A percentile compares a stretch with the other conserved stretches of the same genome.
Evolutionary conservation across 2,888 invertebrate genomes (phyloP).

Genomic region (Amitus sp.): DNA sequence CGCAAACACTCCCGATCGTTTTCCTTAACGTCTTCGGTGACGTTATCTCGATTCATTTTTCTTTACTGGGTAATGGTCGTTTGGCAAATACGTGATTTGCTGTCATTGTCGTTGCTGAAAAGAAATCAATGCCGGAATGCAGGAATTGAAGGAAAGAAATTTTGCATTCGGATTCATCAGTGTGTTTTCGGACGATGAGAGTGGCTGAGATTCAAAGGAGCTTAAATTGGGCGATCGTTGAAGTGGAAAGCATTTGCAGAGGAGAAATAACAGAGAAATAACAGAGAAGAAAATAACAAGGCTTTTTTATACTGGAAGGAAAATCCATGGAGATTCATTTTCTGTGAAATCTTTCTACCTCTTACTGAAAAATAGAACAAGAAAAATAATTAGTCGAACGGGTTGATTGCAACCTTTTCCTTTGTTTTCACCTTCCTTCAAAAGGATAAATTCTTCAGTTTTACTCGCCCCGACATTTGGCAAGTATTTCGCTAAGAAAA

Average conservation of each 20-base stretch:
- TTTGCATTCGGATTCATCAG: no score
- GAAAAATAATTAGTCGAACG: not conserved
- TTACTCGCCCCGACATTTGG: not conserved
- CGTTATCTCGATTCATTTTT: conserved; percentile 15
- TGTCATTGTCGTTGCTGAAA: no score
- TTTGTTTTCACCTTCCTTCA: not conserved
- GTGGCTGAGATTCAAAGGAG: not conserved
- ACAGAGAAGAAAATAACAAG: not conserved
- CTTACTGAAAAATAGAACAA: not conserved
- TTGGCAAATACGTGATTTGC: no score
- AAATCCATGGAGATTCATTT: no score
- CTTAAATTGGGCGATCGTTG: not conserved
- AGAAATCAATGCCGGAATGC: no score
- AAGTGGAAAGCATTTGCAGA: not conserved
- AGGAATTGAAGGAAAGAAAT: no score
- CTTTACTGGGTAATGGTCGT: conserved; percentile 17
- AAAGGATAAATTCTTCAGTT: not conserved
- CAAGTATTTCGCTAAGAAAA: not conserved
- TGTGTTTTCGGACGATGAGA: not conserved
- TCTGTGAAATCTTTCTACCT: not conserved
- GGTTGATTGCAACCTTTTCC: not conserved
- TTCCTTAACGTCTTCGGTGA: conserved; percentile 10
- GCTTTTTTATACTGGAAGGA: not conserved
- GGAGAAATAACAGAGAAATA: not conserved
- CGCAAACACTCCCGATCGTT: conserved; percentile 16